Percentiles rank a stretch among this genome's conserved stretches.
Conservation (phyloP, 2,113 vertebrate species). For the Aphyosemion australe region DNA sequence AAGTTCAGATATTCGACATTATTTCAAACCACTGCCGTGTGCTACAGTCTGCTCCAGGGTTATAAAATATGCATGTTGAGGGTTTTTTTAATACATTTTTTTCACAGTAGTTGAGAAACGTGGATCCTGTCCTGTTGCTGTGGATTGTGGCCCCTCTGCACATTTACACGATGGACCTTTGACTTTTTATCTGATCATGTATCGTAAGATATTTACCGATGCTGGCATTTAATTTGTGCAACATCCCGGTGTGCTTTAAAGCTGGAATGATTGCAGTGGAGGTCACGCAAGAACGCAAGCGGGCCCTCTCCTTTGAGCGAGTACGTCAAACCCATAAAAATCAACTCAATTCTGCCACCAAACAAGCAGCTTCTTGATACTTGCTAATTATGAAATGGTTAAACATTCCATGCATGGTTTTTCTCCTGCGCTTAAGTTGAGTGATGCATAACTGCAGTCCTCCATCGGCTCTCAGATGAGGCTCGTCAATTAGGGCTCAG, state of each 20-base stretch:
- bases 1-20: too few relatives aligned
- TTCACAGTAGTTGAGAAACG: slow-evolving; percentile 24
- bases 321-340: slow-evolving; percentile 45
- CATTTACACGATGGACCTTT: slow-evolving; percentile 13
- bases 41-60: slow-evolving; percentile 27
- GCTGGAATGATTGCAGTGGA: slow-evolving; percentile 19
- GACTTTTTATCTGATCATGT: slow-evolving; percentile 52
- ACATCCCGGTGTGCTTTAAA: slow-evolving; percentile 38
- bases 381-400: slow-evolving; percentile 74
- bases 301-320: slow-evolving; percentile 20
- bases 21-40: too few relatives aligned
- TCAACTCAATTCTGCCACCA: slow-evolving; percentile 45
- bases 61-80: slow-evolving; percentile 59
- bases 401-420: slow-evolving; percentile 72
- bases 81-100: background rate
- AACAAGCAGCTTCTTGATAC: slow-evolving; percentile 72
- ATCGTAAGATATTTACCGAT: slow-evolving; percentile 65
- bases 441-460: slow-evolving; percentile 47
- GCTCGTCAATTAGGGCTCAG: slow-evolving; percentile 77
- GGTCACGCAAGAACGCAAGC: slow-evolving; percentile 64
- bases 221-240: slow-evolving; percentile 50
- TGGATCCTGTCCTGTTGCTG: slow-evolving; percentile 36
- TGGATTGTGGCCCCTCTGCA: slow-evolving; percentile 31
- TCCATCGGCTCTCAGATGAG: slow-evolving; percentile 64
- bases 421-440: slow-evolving; percentile 45